Base-by-base conservation (phyloP, 1,140 invertebrate species). In the Bombus superbus region DNA sequence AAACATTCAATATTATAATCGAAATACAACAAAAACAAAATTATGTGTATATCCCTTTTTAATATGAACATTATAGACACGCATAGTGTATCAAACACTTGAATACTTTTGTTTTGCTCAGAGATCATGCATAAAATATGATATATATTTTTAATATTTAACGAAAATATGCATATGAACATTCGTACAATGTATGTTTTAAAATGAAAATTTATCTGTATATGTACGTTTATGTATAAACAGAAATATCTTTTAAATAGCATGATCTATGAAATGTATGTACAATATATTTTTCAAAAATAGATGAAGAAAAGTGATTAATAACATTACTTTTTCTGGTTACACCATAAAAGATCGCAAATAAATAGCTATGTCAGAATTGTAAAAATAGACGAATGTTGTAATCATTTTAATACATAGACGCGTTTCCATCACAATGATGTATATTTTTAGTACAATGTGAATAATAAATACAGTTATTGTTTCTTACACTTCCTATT, bases 391-490 rank as follows among this genome's bases (percentile, higher is more conserved):
- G 64, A 85, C 57, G 69, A 90, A 80, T 69, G 74, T 83, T 83
- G 40, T 35, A 89, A 74, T 79, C 86, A 88, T 88, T 91, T 90
- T 81, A 47, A 82, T 68, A 40, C 82, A 81, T 71, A 82, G 42
- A 78, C 86, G 83, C 86, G 81, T 88, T 86, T 80, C 85, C 90
- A 91, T 90, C 87, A 87, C 88, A 90, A 91, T 83, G 83, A 64
- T 72, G 74, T 87, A 85, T 86, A 88, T 87, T 80, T 85, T 71
- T 83, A 84, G 53, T 91, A 85, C 81, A 90, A 77, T 88, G 73
- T 89, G 76, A 83, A 85, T 81, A 91, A 92, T 91, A 92, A 91
- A 90, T 92, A 91, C 71, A 91, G 88, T 92, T 88, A 88, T 68
- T 87, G 90, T 75, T 22, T 87, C 80, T 87, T 90, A 87, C 74